Evolutionary conservation across 2,888 invertebrate genomes (phyloP).

Genomic region (Nomada flava): DNA sequence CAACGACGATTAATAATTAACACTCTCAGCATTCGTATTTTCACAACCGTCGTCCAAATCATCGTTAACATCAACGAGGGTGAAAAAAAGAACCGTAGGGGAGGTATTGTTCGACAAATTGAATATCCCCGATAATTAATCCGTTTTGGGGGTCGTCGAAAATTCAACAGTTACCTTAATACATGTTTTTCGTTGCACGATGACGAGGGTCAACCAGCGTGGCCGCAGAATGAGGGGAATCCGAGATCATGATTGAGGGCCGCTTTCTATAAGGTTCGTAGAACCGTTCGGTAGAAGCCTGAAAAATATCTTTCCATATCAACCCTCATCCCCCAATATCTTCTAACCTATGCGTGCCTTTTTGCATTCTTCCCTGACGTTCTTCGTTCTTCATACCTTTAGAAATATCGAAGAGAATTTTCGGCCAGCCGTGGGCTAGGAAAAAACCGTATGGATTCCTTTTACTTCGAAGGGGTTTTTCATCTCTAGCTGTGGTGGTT

Average conservation of each 20-base stretch:
- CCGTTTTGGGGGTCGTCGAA: conserved; percentile 32
- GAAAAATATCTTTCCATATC: conserved; percentile 70
- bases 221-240: conserved; percentile 54
- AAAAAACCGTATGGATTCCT: conserved; percentile 25
- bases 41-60: background rate
- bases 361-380: conserved; percentile 45
- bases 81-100: background rate
- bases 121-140: conserved; percentile 57
- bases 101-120: conserved; percentile 23
- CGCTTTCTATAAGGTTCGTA: conserved; percentile 56
- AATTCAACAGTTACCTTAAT: conserved; percentile 52
- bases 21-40: background rate
- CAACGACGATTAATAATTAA: too few relatives aligned
- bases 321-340: conserved; percentile 45
- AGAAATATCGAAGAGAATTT: conserved; percentile 44
- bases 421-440: background rate
- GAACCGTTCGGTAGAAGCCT: conserved; percentile 58
- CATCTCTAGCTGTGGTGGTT: background rate
- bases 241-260: conserved; percentile 60
- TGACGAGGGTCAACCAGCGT: conserved; percentile 67
- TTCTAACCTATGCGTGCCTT: conserved; percentile 32
- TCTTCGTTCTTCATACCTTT: conserved; percentile 9
- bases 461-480: conserved; percentile 16
- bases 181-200: conserved; percentile 52
- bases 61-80: background rate